Percentiles rank a stretch among this genome's conserved stretches.
These are phyloP conservation scores for Graptemys geographica DNA, from an alignment of 2,797 vertebrate species.

Conservation along the genomic window DNA sequence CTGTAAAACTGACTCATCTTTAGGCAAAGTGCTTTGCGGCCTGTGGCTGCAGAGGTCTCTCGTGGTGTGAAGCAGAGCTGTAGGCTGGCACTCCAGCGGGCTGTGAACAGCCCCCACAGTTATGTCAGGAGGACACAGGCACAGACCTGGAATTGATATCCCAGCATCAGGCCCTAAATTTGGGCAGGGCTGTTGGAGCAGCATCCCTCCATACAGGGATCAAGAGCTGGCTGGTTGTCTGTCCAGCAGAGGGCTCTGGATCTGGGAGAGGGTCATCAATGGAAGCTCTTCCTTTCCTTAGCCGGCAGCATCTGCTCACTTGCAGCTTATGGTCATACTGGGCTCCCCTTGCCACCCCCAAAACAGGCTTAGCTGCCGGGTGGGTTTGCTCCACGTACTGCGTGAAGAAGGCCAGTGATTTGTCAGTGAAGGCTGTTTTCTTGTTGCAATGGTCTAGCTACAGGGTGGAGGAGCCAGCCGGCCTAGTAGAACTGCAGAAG, in stretches of 20 bases:
- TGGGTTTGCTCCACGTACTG: neutral
- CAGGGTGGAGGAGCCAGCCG: conserved; percentile 93
- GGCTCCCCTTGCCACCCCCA: neutral
- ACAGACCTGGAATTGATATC: neutral
- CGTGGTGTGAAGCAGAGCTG: neutral
- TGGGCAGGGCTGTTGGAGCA: neutral
- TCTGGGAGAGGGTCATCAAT: accelerated
- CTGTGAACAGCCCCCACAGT: neutral
- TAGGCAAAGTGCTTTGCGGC: neutral
- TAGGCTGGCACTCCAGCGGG: neutral
- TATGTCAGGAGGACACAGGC: neutral
- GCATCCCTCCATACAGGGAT: neutral
- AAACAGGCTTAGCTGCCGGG: neutral
- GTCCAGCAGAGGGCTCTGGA: neutral
- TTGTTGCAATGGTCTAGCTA: conserved; percentile 85
- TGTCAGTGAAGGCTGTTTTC: conserved; percentile 42
- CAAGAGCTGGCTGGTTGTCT: neutral
- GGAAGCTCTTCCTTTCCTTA: neutral
- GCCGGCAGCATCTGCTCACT: neutral
- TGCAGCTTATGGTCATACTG: neutral
- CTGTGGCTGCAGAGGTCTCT: neutral
- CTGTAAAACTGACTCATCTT: neutral
- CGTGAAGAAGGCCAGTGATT: conserved; percentile 21
- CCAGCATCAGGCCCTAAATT: neutral
- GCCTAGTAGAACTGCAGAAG: conserved; percentile 93